These are phyloP conservation scores for Graphium colonna DNA, from an alignment of 2,888 invertebrate genomes.

Conservation along the genomic window DNA sequence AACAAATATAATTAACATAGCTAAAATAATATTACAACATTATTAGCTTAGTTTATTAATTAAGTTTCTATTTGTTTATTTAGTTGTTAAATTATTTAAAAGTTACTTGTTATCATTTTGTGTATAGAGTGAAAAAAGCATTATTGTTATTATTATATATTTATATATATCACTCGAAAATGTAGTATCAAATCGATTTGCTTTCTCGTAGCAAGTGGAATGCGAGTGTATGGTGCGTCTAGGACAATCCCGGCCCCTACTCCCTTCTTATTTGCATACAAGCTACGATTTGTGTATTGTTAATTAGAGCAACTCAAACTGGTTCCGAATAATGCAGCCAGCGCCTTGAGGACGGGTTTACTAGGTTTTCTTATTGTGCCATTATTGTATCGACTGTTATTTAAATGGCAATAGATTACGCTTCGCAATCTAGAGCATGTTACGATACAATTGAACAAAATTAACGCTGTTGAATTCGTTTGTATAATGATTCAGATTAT, in stretches of 20 bases:
- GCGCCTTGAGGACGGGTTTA: conserved; percentile 47
- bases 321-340: conserved; percentile 64
- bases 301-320: conserved; percentile 77
- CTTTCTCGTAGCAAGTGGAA: conserved; percentile 31
- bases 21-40: too few relatives aligned
- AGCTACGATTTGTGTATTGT: conserved; percentile 79
- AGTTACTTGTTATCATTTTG: too few relatives aligned
- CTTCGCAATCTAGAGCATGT: conserved; percentile 40
- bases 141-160: too few relatives aligned
- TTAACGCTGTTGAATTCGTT: conserved; percentile 70
- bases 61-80: too few relatives aligned
- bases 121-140: too few relatives aligned
- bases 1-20: too few relatives aligned
- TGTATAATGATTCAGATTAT: conserved; percentile 56
- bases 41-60: too few relatives aligned
- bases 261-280: conserved; percentile 72
- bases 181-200: not conserved
- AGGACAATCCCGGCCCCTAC: conserved; percentile 36
- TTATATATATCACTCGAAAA: too few relatives aligned
- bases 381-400: conserved; percentile 76
- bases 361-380: conserved; percentile 61
- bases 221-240: conserved; percentile 36
- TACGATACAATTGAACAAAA: conserved; percentile 68
- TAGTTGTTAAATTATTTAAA: too few relatives aligned
- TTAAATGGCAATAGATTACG: conserved; percentile 74